These are phyloP conservation scores for Caenorhabditis afra DNA, from an alignment of 2,888 invertebrate genomes.

Conservation along the genomic window DNA sequence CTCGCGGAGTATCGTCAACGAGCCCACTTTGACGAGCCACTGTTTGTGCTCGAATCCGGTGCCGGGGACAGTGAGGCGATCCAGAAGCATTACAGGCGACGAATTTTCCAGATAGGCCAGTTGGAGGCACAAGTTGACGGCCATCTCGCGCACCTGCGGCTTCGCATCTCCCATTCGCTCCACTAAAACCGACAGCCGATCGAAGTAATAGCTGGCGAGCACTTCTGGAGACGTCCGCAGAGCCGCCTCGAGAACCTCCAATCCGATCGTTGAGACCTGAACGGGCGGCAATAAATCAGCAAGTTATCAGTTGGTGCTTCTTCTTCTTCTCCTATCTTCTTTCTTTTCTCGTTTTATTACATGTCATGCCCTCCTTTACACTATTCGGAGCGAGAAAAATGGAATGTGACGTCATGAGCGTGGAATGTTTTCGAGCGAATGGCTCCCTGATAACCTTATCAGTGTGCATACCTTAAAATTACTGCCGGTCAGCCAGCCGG, in stretches of 20 bases:
- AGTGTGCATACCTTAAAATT: conserved; percentile 50
- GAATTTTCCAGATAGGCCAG: conserved; percentile 57
- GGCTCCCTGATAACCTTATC: conserved; percentile 21
- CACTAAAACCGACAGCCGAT: conserved; percentile 39
- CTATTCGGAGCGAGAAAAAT: background rate
- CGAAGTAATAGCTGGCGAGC: conserved; percentile 56
- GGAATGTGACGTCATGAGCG: conserved; percentile 1
- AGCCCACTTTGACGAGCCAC: conserved; percentile 57
- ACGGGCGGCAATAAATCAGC: background rate
- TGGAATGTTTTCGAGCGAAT: background rate
- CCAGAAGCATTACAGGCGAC: conserved; percentile 52
- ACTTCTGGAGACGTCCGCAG: conserved; percentile 44
- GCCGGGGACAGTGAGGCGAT: conserved; percentile 19
- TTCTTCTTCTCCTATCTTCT: background rate
- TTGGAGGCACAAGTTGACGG: conserved; percentile 34
- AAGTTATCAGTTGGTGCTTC: too few species aligned
- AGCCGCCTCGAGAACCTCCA: conserved; percentile 51
- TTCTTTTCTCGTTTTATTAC: background rate
- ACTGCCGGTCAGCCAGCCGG: conserved; percentile 56
- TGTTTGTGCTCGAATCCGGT: conserved; percentile 58
- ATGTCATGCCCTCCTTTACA: background rate
- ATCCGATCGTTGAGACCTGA: conserved; percentile 46
- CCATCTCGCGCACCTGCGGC: conserved; percentile 43
- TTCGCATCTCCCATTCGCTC: conserved; percentile 60
- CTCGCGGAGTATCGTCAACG: conserved; percentile 40